Base-by-base conservation (phyloP, 2,888 invertebrate genomes). In the Leucophora obtusa region DNA sequence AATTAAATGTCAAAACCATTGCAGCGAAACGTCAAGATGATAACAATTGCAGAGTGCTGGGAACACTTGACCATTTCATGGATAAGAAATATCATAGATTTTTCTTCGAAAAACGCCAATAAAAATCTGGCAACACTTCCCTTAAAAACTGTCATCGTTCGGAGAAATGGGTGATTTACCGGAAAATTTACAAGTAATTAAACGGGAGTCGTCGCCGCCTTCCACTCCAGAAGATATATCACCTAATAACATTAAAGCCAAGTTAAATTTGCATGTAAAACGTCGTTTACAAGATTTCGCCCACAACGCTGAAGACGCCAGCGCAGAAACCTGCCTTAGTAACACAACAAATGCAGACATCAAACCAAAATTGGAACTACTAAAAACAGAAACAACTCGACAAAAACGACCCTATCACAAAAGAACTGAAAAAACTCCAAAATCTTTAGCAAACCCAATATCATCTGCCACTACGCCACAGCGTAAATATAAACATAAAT, bases 191-290 rank as follows among this genome's bases (percentile, higher is more conserved):
- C 81, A 82, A 76, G 53, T 70, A 28, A 75, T 82, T 18, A 83
- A 83, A 59, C 69, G 60, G 1, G 83, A 82, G 54, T 66, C 47
- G 51, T 69, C 81, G 15, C 74, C 83, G n/a, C 79, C 82, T 11
- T 68, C 73, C 3, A 75, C 78, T 43, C 79, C 82, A 8, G 80
- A 80, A 14, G 70, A 81, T 24, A 70, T 28, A 74, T 84, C 82
- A 9, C 77, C 79, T 11, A 47, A 73, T 35, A 82, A 82, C 15
- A 90, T 90, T 8, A 90, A 89, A 73, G 90, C 89, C 15, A 87
- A 87, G 0, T 71, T 90, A 4, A 89, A 89, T 82, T 65, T 88
- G 24, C 90, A 90, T 60, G 89, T 90, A 0, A 90, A 90, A 80
- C 86, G 89, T 0, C 86, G 90, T 0, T 66, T 90, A n/a, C 89